Conservation (phyloP, 2,797 vertebrate genomes). For the Callimico goeldii region DNA sequence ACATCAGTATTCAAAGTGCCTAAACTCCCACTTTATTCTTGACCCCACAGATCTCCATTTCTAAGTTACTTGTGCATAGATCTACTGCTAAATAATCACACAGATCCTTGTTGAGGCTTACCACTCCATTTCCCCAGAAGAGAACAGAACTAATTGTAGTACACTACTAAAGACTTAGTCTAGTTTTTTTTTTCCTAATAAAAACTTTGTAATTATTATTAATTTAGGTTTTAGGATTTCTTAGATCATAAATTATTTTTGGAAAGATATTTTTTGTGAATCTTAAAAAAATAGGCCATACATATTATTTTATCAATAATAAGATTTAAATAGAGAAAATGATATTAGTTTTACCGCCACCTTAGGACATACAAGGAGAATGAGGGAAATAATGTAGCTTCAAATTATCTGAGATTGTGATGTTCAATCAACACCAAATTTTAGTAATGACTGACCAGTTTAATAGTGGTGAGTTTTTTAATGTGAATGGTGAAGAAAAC, state of each 20-base stretch:
- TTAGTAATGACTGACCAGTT: not conserved
- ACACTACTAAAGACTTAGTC: not conserved
- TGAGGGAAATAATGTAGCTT: not conserved
- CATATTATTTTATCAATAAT: not conserved
- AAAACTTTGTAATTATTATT: not conserved
- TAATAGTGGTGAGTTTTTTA: not conserved
- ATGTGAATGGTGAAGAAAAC: not conserved
- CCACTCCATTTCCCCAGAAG: not conserved
- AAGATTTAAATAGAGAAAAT: not conserved
- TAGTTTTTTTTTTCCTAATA: not conserved
- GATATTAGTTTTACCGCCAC: not conserved
- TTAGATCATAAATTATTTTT: not conserved
- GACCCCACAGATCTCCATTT: too few relatives aligned
- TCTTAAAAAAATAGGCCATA: not conserved
- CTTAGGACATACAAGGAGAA: not conserved
- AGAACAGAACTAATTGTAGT: not conserved
- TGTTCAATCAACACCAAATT: not conserved
- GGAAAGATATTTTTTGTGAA: not conserved
- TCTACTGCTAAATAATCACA: not conserved
- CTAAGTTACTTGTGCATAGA: not conserved
- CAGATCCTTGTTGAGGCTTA: not conserved
- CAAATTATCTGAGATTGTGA: not conserved
- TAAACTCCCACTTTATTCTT: not conserved
- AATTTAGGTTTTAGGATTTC: not conserved
- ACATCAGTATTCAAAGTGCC: not conserved